Evolutionary conservation across 1,140 invertebrate species (phyloP).

Genomic region (Solenopsis invicta): DNA sequence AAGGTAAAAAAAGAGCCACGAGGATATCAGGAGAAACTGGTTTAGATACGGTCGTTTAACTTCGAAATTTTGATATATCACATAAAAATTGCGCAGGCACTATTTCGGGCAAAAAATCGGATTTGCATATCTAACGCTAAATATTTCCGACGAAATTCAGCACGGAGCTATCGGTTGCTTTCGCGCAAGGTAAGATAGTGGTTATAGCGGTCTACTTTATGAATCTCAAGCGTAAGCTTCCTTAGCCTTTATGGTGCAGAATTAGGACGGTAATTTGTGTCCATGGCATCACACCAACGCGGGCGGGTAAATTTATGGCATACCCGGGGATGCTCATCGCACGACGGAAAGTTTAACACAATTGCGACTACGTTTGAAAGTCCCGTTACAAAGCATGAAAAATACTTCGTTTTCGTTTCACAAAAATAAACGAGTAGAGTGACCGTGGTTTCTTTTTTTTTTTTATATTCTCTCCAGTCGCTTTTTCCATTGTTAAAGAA

Average conservation of each 20-base stretch:
- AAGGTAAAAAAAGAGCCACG: neutral
- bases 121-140: conserved; percentile 7
- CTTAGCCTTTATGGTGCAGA: conserved; percentile 41
- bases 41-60: neutral
- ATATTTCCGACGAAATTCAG: conserved; percentile 7
- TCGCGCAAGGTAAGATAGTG: neutral
- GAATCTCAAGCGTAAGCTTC: conserved; percentile 35
- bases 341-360: conserved; percentile 31
- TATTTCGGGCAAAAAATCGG: neutral
- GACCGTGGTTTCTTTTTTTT: neutral
- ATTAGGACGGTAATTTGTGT: conserved; percentile 56
- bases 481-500: neutral
- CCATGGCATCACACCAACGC: neutral
- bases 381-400: conserved; percentile 25
- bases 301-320: conserved; percentile 23
- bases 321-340: neutral
- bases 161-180: conserved; percentile 9
- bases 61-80: neutral
- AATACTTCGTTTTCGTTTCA: conserved; percentile 19
- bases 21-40: neutral
- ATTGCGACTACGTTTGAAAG: conserved; percentile 20
- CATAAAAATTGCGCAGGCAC: neutral
- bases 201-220: conserved; percentile 37
- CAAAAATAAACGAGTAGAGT: neutral
- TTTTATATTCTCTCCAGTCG: neutral